A percentile compares a stretch with the other conserved stretches of the same genome.
phyloP scores from a whole-genome alignment of 1,140 invertebrate species.

The Ceratosolen fusciceps region DNA sequence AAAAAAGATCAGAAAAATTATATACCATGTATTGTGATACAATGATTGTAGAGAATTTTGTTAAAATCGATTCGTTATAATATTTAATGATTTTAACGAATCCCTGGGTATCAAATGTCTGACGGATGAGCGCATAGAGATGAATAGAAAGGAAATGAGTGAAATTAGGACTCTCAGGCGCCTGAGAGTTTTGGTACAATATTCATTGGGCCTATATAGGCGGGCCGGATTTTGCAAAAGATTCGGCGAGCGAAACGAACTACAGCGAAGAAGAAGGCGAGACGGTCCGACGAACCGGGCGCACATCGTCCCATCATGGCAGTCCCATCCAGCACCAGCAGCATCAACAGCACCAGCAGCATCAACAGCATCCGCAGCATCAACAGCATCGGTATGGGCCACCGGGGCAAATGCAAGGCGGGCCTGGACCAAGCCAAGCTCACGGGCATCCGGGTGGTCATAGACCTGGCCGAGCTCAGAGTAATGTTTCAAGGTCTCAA shows the following conservation, averaged over 20 bases:
- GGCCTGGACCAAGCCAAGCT: not conserved
- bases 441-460: slow-evolving; percentile 3
- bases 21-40: too few species aligned
- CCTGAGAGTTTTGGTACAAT: not conserved
- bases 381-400: slow-evolving; percentile 38
- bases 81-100: too few species aligned
- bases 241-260: slow-evolving; percentile 77
- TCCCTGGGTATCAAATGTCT: too few species aligned
- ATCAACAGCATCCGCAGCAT: too few species aligned
- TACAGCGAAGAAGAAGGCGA: slow-evolving; percentile 72
- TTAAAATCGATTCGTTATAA: too few species aligned
- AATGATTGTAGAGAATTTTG: too few species aligned
- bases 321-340: slow-evolving; percentile 39
- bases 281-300: not conserved
- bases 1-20: too few species aligned
- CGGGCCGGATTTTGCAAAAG: slow-evolving; percentile 89
- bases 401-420: not conserved
- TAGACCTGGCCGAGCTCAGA: not conserved
- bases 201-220: slow-evolving; percentile 62
- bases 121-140: not conserved
- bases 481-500: slow-evolving; percentile 8
- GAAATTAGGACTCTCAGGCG: too few species aligned
- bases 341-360: slow-evolving; percentile 40
- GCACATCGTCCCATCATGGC: slow-evolving; percentile 15
- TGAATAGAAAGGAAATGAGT: not conserved